Base-by-base conservation (phyloP, 2,113 vertebrate species). In the Odontophorus gujanensis region DNA sequence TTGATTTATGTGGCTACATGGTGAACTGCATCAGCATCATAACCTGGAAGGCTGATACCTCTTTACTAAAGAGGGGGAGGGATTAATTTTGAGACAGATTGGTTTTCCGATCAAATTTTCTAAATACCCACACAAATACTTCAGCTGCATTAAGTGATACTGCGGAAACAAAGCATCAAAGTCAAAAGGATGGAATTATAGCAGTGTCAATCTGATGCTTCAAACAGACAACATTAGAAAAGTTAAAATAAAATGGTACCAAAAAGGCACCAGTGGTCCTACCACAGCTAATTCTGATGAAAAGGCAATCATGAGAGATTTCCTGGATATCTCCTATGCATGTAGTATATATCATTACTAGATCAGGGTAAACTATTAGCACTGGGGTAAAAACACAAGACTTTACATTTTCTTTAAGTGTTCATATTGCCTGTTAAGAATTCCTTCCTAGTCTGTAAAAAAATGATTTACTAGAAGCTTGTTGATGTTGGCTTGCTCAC, bases 81-180 rank as follows among this genome's bases (percentile, higher is more conserved):
- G 48, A 69, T 81, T 81, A 59, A 92, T 88, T 92, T 90, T 90
- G 38, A 83, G 51, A 42, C 20, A 77, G 65, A 77, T 5, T 69
- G 61, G 14, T 78, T 90, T 90, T 81, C 68, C 75, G 69, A 84
- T 84, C 42, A 83, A 38, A 84, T 86, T 92, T 81, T 71, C 38
- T 89, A 62, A 90, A 83, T 17, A 36, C 40, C 48, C 55, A 73
- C 45, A 86, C 50, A 89, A 81, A 81, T 43, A 84, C 57, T 84
- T 67, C 17, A 79, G 61, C 51, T 68, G 57, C 30, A 63, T 71
- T 61, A 67, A 75, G 73, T 75, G 69, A 63, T 38, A 34, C 25
- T 28, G 40, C 82, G 26, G 72, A 83, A 84, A 67, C 47, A 81
- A 86, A 90, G 38, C 73, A 84, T 16, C 6, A 3, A 50, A 78